Base-by-base conservation (phyloP, 2,797 vertebrate species). In the Mionectes olivaceus region DNA sequence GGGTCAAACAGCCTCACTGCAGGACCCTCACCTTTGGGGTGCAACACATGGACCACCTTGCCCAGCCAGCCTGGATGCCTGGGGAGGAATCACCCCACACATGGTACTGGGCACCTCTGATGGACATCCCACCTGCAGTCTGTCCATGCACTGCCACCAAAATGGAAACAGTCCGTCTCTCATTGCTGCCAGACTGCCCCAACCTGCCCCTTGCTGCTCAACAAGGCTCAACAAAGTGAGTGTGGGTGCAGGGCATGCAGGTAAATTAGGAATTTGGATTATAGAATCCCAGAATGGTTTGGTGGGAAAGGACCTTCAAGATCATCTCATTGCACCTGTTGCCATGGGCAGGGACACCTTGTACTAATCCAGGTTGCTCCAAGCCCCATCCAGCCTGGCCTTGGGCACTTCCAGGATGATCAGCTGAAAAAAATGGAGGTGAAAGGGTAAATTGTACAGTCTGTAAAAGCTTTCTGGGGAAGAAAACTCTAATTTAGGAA, bases 81-180 rank as follows among this genome's bases (percentile, higher is more conserved):
- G 25, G 0, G 3, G 44, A 39, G n/a, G 15, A 46, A 52, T 22
- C 2, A 15, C 14, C 6, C 27, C 12, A 15, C 33, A 33, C 0
- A 0, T 13, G 19, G 23, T 39, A 47, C 85, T 18, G 32, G 63
- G 37, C n/a, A 13, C 28, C 37, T 28, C 9, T 3, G 44, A 17
- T 1, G 14, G 7, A 12, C 7, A 13, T 37, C 41, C 55, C 77
- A 57, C 57, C 41, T 4, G 13, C 22, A 1, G 7, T n/a, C 69
- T 21, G 43, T 7, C 55, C 3, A 0, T 7, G 28, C 37, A 16
- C 18, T 24, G 4, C 19, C 0, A 2, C 30, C 3, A 1, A 10
- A 35, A n/a, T 7, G 18, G 10, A 3, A 10, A 7, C 23, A 14
- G 8, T 10, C 32, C 41, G 7, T 13, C 8, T 33, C 8, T 33